These are phyloP conservation scores for Lycocerus yunnanus DNA, from an alignment of 2,888 invertebrate genomes.

Conservation along the genomic window DNA sequence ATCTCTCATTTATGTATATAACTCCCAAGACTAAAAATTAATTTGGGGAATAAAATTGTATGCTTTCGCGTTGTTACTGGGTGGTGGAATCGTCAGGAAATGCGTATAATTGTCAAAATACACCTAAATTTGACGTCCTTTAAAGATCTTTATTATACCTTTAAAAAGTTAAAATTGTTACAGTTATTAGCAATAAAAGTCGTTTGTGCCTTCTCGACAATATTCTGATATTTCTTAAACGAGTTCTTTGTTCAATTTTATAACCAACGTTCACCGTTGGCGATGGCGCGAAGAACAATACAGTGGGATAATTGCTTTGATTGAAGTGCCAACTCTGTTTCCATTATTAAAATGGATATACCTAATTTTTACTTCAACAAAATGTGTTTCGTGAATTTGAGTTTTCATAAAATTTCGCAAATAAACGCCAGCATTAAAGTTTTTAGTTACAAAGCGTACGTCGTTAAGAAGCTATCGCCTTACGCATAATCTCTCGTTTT, in stretches of 20 bases:
- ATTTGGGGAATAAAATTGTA: not conserved
- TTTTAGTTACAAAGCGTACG: slow-evolving; percentile 7
- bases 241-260: slow-evolving; percentile 26
- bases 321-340: slow-evolving; percentile 25
- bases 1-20: not conserved
- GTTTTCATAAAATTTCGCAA: not conserved
- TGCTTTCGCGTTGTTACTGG: not conserved
- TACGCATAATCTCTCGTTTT: slow-evolving; percentile 23
- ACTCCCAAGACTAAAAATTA: not conserved
- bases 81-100: not conserved
- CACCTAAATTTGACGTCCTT: slow-evolving; percentile 9
- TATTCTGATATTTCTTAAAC: slow-evolving; percentile 22
- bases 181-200: slow-evolving; percentile 24
- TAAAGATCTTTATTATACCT: slow-evolving; percentile 18
- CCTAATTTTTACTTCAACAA: not conserved
- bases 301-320: slow-evolving; percentile 19
- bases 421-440: not conserved
- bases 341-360: slow-evolving; percentile 11
- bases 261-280: slow-evolving; percentile 19
- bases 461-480: slow-evolving; percentile 15
- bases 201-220: slow-evolving; percentile 22
- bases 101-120: not conserved
- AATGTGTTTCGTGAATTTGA: not conserved
- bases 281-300: slow-evolving; percentile 21
- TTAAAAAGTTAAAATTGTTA: slow-evolving; percentile 12